A percentile compares a stretch with the other conserved stretches of the same genome.
Evolutionary conservation across 2,113 vertebrate genomes (phyloP).

Genomic region (Channa maculata): DNA sequence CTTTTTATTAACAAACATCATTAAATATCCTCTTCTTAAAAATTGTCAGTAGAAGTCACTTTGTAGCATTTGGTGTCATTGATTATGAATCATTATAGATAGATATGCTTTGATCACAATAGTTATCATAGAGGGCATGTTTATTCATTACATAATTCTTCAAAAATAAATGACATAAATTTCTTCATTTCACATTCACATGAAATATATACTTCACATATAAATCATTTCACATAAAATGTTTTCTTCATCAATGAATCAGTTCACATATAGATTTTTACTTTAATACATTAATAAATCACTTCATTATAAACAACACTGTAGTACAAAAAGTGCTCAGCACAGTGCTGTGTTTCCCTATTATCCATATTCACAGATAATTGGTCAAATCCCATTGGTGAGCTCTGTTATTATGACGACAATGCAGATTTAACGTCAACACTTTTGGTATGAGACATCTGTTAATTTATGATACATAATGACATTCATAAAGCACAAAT

Average conservation of each 20-base stretch:
- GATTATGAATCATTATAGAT: neutral
- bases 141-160: slow-evolving; percentile 38
- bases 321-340: slow-evolving; percentile 79
- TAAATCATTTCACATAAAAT: slow-evolving; percentile 54
- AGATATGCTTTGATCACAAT: neutral
- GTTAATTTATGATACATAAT: neutral
- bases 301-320: slow-evolving; percentile 74
- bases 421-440: slow-evolving; percentile 34
- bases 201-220: slow-evolving; percentile 33
- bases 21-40: slow-evolving; percentile 59
- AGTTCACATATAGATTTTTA: slow-evolving; percentile 25
- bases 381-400: slow-evolving; percentile 12
- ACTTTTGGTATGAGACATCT: slow-evolving; percentile 32
- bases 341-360: slow-evolving; percentile 43
- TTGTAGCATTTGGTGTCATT: neutral
- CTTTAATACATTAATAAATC: slow-evolving; percentile 39
- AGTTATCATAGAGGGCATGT: slow-evolving; percentile 18
- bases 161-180: slow-evolving; percentile 49
- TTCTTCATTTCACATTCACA: slow-evolving; percentile 53
- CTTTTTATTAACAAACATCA: slow-evolving; percentile 54
- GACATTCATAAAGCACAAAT: slow-evolving; percentile 17
- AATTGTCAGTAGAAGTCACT: neutral
- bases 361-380: slow-evolving; percentile 28
- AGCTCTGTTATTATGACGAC: slow-evolving; percentile 10
- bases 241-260: slow-evolving; percentile 55